A percentile compares a stretch with the other conserved stretches of the same genome.
Conservation (phyloP, 2,888 invertebrate species). For the Mycogona germanica region DNA sequence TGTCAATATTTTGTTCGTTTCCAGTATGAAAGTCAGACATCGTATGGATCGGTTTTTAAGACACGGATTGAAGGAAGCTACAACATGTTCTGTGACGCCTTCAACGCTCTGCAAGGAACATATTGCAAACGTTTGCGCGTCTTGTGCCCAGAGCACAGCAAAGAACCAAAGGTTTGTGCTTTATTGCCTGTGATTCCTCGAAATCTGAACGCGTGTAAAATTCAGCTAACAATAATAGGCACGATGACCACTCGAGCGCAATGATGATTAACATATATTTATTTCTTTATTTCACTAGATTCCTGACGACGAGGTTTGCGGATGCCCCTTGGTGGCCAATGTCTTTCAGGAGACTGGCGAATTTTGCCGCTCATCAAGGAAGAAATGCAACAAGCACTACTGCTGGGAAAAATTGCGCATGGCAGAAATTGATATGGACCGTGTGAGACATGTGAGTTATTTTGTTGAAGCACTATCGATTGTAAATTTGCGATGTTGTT, state of each 20-base stretch:
- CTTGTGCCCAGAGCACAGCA: conserved; percentile 94
- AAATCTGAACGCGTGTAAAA: background rate
- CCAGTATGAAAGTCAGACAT: conserved; percentile 87
- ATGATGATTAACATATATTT: background rate
- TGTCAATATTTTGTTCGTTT: conserved; percentile 23
- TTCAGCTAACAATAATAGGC: background rate
- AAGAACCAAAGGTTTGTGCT: conserved; percentile 68
- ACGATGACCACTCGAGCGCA: too few relatives aligned
- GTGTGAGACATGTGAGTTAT: conserved; percentile 41
- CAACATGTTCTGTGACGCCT: conserved; percentile 96
- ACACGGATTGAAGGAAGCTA: conserved; percentile 80
- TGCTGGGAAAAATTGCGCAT: conserved; percentile 91
- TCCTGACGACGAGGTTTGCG: conserved; percentile 57
- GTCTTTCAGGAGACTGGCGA: conserved; percentile 74
- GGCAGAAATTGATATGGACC: conserved; percentile 90
- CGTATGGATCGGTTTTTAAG: conserved; percentile 88
- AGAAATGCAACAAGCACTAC: conserved; percentile 79
- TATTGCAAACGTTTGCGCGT: conserved; percentile 93
- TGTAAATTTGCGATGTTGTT: background rate
- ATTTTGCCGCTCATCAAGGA: conserved; percentile 77
- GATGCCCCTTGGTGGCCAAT: conserved; percentile 74
- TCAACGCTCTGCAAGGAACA: conserved; percentile 71
- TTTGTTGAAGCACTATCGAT: background rate
- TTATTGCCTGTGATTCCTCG: background rate
- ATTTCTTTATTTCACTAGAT: conserved; percentile 11